Evolutionary conservation across 2,113 vertebrate genomes (phyloP).

Genomic region (Syngnathoides biaculeatus): DNA sequence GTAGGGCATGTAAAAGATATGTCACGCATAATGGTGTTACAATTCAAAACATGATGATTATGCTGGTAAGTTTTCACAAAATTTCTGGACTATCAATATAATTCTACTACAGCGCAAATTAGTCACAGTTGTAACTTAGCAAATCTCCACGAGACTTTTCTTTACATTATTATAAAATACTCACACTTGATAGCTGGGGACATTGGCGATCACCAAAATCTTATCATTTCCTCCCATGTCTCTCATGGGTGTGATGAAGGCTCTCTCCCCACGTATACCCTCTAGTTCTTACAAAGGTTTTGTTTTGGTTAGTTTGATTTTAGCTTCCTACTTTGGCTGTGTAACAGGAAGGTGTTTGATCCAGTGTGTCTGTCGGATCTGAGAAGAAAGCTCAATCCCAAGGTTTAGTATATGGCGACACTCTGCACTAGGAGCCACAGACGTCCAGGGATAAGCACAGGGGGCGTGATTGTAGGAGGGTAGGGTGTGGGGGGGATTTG

Average conservation of each 20-base stretch:
- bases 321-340: conserved; percentile 51
- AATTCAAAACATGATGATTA: conserved; percentile 54
- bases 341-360: conserved; percentile 8
- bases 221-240: conserved; percentile 71
- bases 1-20: conserved; percentile 36
- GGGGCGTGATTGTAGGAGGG: not conserved
- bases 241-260: conserved; percentile 60
- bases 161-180: conserved; percentile 10
- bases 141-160: not conserved
- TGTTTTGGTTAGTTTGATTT: not conserved
- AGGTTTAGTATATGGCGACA: conserved; percentile 32
- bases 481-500: not conserved
- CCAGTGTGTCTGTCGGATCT: conserved; percentile 13
- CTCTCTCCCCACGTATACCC: conserved; percentile 22
- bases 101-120: not conserved
- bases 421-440: conserved; percentile 46
- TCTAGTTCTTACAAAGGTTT: not conserved
- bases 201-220: conserved; percentile 58
- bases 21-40: conserved; percentile 37
- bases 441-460: conserved; percentile 42
- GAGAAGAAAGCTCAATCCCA: conserved; percentile 22
- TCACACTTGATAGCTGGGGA: conserved; percentile 62
- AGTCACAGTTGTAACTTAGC: not conserved
- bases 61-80: conserved; percentile 19
- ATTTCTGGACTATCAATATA: conserved; percentile 16